Evolutionary conservation across 2,797 vertebrate species (phyloP).

Genomic region (Acomys russatus): DNA sequence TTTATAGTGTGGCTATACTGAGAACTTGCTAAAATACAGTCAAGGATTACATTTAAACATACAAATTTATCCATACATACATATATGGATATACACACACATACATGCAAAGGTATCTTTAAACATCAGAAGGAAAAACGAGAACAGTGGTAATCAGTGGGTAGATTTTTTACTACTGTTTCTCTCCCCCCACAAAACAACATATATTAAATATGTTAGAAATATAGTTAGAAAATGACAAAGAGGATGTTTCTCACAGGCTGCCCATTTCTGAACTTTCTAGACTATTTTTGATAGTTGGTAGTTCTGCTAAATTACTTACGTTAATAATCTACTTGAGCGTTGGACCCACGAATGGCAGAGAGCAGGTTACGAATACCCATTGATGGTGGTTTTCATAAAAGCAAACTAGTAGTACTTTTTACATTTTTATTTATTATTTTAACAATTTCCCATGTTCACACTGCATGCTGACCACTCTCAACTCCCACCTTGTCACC

Average conservation of each 20-base stretch:
- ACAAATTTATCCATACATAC: background rate
- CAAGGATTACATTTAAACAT: background rate
- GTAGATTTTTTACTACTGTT: background rate
- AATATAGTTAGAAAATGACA: slow-evolving; percentile 4
- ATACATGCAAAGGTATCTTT: background rate
- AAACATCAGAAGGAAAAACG: background rate
- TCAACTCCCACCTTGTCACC: background rate
- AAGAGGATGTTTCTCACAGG: background rate
- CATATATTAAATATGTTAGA: background rate
- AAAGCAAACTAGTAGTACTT: background rate
- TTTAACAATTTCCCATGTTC: background rate
- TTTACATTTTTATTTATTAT: background rate
- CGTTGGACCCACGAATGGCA: background rate
- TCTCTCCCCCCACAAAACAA: background rate
- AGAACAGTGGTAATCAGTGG: background rate
- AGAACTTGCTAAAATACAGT: background rate
- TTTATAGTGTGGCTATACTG: background rate
- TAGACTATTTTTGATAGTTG: slow-evolving; percentile 32
- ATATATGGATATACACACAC: too few relatives aligned
- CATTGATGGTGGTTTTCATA: background rate
- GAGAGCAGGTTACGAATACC: slow-evolving; percentile 2
- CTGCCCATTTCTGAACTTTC: background rate
- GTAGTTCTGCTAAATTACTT: background rate
- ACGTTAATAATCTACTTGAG: background rate
- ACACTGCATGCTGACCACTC: background rate